A percentile compares a stretch with the other conserved stretches of the same genome.
phyloP scores from a whole-genome alignment of 2,113 vertebrate species.

The Petromus typicus region DNA sequence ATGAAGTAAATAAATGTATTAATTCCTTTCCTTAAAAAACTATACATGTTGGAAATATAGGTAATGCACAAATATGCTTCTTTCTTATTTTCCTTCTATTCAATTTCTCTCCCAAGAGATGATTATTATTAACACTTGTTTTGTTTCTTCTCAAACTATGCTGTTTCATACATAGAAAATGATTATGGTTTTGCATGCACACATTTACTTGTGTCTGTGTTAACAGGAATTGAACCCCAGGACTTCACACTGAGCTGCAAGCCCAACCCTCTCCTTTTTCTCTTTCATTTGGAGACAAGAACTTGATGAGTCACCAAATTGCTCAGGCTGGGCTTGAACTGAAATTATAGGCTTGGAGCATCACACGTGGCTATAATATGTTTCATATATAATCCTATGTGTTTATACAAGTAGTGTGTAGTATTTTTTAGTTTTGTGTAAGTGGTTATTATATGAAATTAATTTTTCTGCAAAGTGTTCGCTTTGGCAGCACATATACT shows the following conservation, averaged over 20 bases:
- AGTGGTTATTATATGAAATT: background rate
- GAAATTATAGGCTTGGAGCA: background rate
- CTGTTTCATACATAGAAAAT: background rate
- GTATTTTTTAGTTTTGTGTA: background rate
- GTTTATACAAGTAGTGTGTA: background rate
- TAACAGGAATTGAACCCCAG: background rate
- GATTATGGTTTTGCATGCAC: background rate
- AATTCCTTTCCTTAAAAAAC: background rate
- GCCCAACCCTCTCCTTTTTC: background rate
- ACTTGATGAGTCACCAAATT: background rate
- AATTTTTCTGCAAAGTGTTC: background rate
- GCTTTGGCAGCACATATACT: too few species aligned
- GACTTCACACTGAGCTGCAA: background rate
- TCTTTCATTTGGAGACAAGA: background rate
- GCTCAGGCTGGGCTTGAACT: background rate
- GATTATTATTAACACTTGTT: background rate
- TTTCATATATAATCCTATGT: background rate
- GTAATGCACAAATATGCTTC: background rate
- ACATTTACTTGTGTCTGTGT: background rate
- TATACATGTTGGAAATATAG: background rate
- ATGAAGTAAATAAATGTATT: background rate
- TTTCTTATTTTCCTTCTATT: background rate
- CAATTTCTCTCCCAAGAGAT: constrained; percentile 3
- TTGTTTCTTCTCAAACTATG: background rate
- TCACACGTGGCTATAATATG: background rate